Conservation (phyloP, 2,888 invertebrate genomes). For the Atethmia centrago region DNA sequence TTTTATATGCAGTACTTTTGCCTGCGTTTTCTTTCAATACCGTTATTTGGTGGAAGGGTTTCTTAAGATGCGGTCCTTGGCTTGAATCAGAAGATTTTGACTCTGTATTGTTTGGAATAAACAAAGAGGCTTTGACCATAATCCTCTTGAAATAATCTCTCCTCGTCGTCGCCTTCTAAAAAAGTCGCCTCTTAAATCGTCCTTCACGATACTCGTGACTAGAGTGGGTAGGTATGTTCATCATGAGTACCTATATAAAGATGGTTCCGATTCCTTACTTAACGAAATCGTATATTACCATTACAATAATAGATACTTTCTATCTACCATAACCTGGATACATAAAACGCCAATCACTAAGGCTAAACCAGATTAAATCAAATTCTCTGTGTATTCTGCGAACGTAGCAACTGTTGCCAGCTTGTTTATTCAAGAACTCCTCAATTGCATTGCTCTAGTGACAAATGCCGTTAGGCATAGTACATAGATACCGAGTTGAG, state of each 20-base stretch:
- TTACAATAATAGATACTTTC: background rate
- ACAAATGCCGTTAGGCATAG: conserved; percentile 61
- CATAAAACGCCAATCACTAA: conserved; percentile 12
- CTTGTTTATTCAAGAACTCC: conserved; percentile 41
- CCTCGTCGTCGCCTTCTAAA: background rate
- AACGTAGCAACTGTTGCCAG: conserved; percentile 26
- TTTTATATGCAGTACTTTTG: background rate
- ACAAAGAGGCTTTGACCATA: background rate
- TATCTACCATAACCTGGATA: conserved; percentile 6
- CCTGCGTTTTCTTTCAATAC: background rate
- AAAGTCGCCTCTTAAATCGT: background rate
- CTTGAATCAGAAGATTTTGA: conserved; percentile 2
- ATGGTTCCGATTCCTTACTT: background rate
- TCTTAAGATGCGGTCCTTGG: background rate
- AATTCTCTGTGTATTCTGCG: conserved; percentile 22
- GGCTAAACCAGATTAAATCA: conserved; percentile 12
- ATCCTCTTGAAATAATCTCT: conserved; percentile 5
- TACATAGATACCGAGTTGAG: conserved; percentile 1
- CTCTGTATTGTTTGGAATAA: no score
- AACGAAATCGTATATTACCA: background rate
- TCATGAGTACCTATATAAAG: background rate
- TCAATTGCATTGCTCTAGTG: conserved; percentile 49
- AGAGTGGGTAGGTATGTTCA: background rate
- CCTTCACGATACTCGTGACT: background rate
- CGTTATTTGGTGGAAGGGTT: background rate